Evolutionary conservation across 2,888 invertebrate genomes (phyloP).

Genomic region (Eupithecia insigniata): DNA sequence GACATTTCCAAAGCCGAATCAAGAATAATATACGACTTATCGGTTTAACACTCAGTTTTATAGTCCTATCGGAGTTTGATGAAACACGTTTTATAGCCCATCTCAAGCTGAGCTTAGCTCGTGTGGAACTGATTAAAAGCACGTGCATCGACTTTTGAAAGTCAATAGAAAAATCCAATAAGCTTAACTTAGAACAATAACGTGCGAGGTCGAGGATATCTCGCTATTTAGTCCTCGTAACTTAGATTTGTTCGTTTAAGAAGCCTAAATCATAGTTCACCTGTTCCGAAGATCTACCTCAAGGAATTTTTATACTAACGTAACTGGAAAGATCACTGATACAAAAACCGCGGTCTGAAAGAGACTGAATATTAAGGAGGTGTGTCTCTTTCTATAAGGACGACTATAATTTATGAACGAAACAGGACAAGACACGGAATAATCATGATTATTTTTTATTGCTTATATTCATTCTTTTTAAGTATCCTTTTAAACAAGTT

Average conservation of each 20-base stretch:
- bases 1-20: background rate
- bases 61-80: slow-evolving; percentile 17
- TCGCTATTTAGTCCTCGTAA: too few species aligned
- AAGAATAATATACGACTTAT: slow-evolving; percentile 11
- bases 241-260: background rate
- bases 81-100: slow-evolving; percentile 18
- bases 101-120: slow-evolving; percentile 23
- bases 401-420: too few species aligned
- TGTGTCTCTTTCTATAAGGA: too few species aligned
- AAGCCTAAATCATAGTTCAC: background rate
- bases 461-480: too few species aligned
- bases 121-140: slow-evolving; percentile 37
- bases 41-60: background rate
- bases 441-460: too few species aligned
- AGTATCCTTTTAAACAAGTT: too few species aligned
- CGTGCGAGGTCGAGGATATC: too few species aligned
- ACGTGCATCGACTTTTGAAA: slow-evolving; percentile 30
- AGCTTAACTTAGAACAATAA: background rate
- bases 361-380: too few species aligned
- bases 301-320: too few species aligned
- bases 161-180: slow-evolving; percentile 22
- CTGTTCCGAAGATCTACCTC: background rate
- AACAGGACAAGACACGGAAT: too few species aligned
- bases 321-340: too few species aligned
- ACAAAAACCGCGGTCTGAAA: too few species aligned